phyloP scores from a whole-genome alignment of 2,888 invertebrate genomes.

The Tipula helvola region DNA sequence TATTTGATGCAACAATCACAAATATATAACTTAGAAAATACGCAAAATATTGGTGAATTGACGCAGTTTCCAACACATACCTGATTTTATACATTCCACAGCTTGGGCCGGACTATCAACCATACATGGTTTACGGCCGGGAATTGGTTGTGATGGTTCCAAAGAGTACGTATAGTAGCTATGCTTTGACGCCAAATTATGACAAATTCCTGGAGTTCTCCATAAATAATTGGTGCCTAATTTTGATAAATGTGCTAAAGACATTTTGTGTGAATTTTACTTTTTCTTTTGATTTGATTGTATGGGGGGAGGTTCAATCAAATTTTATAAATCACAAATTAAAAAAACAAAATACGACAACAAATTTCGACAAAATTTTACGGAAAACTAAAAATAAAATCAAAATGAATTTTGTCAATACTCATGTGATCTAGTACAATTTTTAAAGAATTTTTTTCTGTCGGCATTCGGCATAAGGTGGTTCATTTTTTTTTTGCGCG shows the following conservation, averaged over 20 bases:
- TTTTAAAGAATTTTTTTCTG: neutral
- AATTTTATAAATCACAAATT: neutral
- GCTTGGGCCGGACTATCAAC: neutral
- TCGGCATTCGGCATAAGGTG: neutral
- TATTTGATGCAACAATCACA: neutral
- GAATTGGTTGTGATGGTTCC: slow-evolving; percentile 68
- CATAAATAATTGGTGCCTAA: neutral
- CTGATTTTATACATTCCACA: neutral
- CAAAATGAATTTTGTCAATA: neutral
- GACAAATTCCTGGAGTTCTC: neutral
- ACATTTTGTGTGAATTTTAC: neutral
- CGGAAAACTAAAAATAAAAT: neutral
- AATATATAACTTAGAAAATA: neutral
- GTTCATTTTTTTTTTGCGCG: neutral
- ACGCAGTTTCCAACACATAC: neutral
- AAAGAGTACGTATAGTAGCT: slow-evolving; percentile 21
- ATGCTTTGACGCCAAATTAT: neutral
- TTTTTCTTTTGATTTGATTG: neutral
- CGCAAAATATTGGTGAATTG: neutral
- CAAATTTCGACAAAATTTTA: neutral
- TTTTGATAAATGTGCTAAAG: neutral
- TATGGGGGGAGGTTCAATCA: neutral
- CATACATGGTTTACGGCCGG: slow-evolving; percentile 36
- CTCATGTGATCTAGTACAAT: neutral
- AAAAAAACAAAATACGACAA: neutral